Evolutionary conservation across 2,888 invertebrate species (phyloP).

Genomic region (Chromoteleia sp.): DNA sequence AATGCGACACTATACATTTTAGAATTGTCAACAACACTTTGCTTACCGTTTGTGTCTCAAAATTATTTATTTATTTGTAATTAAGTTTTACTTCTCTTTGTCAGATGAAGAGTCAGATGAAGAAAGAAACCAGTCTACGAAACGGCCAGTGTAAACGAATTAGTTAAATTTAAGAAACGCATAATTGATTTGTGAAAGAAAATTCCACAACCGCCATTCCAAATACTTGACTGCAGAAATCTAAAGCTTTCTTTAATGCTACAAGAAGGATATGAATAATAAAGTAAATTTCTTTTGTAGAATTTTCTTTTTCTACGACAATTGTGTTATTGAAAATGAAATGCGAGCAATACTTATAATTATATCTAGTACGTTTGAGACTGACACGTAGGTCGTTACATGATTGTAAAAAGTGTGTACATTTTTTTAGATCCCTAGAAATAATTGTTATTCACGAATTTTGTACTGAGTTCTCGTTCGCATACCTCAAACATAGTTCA

Average conservation of each 20-base stretch:
- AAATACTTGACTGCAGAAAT: slow-evolving; percentile 76
- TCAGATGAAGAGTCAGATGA: not conserved
- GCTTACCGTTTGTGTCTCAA: too few relatives aligned
- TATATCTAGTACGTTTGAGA: not conserved
- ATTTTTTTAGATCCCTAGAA: not conserved
- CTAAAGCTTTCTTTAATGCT: slow-evolving; percentile 79
- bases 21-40: not conserved
- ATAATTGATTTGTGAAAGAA: slow-evolving; percentile 35
- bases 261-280: slow-evolving; percentile 73
- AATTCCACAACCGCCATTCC: slow-evolving; percentile 26
- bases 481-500: slow-evolving; percentile 1
- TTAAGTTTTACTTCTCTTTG: not conserved
- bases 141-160: slow-evolving; percentile 17
- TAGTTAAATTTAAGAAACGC: not conserved
- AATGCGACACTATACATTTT: not conserved
- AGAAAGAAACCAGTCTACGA: slow-evolving; percentile 1
- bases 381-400: not conserved
- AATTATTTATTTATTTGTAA: not conserved
- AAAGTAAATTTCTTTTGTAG: not conserved
- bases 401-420: slow-evolving; percentile 23
- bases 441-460: slow-evolving; percentile 9
- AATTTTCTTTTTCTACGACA: slow-evolving; percentile 13
- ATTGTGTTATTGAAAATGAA: not conserved
- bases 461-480: slow-evolving; percentile 8
- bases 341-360: not conserved